phyloP scores from a whole-genome alignment of 2,113 vertebrate genomes.

The Amia ocellicauda region DNA sequence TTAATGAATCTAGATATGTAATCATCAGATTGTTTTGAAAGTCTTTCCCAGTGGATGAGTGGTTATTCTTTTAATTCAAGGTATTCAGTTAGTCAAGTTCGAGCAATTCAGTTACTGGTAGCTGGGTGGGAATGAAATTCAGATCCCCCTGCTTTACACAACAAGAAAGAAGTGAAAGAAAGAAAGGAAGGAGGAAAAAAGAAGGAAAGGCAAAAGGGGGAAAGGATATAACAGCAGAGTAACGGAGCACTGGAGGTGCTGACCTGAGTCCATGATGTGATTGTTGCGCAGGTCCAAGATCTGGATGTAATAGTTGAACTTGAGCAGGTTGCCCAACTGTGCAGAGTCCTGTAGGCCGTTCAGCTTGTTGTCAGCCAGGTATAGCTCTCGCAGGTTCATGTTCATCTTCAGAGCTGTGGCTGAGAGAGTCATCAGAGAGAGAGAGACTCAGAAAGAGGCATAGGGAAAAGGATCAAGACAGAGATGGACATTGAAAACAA shows the following conservation, averaged over 20 bases:
- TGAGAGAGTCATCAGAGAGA: too few species aligned
- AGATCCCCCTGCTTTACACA: too few species aligned
- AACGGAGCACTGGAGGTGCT: neutral
- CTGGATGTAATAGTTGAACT: slow-evolving; percentile 91
- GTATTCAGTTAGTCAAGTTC: too few species aligned
- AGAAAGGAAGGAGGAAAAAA: neutral
- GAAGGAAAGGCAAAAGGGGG: too few species aligned
- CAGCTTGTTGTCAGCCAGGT: slow-evolving; percentile 90
- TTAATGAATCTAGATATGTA: too few species aligned
- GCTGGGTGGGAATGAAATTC: too few species aligned
- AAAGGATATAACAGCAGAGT: accelerated
- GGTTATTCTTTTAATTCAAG: too few species aligned
- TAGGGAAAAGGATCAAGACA: slow-evolving; percentile 5
- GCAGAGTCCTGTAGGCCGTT: slow-evolving; percentile 89
- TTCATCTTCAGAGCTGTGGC: slow-evolving; percentile 96
- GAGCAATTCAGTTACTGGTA: too few species aligned
- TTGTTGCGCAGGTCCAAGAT: slow-evolving; percentile 91
- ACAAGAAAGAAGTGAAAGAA: too few species aligned
- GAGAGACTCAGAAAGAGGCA: neutral
- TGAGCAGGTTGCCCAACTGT: slow-evolving; percentile 88
- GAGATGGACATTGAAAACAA: neutral
- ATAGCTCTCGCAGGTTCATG: slow-evolving; percentile 85
- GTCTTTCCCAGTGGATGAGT: too few species aligned
- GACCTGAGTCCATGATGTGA: slow-evolving; percentile 89
- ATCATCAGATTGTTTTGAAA: too few species aligned